These are phyloP conservation scores for Sprattus sprattus DNA, from an alignment of 2,113 vertebrate species.

Conservation along the genomic window DNA sequence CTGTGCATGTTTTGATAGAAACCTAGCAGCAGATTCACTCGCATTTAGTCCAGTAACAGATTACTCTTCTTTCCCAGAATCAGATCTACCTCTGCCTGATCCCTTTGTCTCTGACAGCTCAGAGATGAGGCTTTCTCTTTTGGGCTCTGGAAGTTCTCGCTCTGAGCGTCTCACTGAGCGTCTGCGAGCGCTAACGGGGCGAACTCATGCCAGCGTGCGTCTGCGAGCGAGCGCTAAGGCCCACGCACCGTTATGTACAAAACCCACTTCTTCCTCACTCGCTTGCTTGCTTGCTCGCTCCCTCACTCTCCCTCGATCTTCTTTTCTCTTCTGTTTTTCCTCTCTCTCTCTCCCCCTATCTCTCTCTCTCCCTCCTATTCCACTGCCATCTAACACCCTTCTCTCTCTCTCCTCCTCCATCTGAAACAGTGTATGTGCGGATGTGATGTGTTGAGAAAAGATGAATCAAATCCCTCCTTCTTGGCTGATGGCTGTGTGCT, in stretches of 20 bases:
- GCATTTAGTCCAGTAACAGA: background rate
- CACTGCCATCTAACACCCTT: slow-evolving; percentile 2
- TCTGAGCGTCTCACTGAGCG: slow-evolving; percentile 52
- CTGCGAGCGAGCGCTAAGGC: slow-evolving; percentile 53
- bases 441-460: slow-evolving; percentile 1
- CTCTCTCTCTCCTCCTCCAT: slow-evolving; percentile 49
- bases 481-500: background rate
- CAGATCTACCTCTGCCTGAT: slow-evolving; percentile 27
- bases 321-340: slow-evolving; percentile 32
- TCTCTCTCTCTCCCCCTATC: slow-evolving; percentile 47
- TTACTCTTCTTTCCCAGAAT: slow-evolving; percentile 11
- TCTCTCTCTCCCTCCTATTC: slow-evolving; percentile 50
- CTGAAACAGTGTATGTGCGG: slow-evolving; percentile 15
- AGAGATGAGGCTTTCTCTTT: slow-evolving; percentile 47
- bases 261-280: slow-evolving; percentile 36
- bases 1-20: background rate
- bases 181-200: slow-evolving; percentile 47
- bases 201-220: slow-evolving; percentile 41
- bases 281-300: slow-evolving; percentile 12
- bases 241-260: slow-evolving; percentile 58
- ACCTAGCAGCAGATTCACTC: background rate
- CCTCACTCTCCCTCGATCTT: background rate
- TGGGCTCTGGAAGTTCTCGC: slow-evolving; percentile 60
- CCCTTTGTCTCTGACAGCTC: slow-evolving; percentile 31
- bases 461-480: background rate